phyloP scores from a whole-genome alignment of 2,113 vertebrate genomes.

The Microtus ochrogaster region DNA sequence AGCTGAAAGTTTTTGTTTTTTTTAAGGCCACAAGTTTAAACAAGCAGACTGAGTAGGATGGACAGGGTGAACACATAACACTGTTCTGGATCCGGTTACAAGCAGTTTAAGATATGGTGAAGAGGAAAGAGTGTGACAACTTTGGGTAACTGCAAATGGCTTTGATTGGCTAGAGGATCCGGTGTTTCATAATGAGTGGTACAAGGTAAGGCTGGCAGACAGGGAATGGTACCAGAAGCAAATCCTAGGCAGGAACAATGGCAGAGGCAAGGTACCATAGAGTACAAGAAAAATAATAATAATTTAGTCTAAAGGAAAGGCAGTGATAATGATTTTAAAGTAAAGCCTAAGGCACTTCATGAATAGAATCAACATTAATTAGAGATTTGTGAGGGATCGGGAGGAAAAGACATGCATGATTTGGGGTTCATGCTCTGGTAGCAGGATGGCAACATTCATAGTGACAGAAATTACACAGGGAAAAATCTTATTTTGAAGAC shows the following conservation, averaged over 20 bases:
- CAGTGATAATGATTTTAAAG: not conserved
- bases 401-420: not conserved
- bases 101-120: not conserved
- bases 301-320: not conserved
- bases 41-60: not conserved
- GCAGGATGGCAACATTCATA: not conserved
- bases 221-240: not conserved
- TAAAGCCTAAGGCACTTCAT: not conserved
- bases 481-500: not conserved
- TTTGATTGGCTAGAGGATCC: not conserved
- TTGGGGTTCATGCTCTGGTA: not conserved
- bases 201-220: not conserved
- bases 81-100: not conserved
- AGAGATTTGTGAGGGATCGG: not conserved
- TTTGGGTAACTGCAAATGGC: not conserved
- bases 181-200: not conserved
- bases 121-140: not conserved
- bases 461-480: not conserved
- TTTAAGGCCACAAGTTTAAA: constrained; percentile 30
- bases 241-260: not conserved
- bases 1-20: not conserved
- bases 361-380: not conserved
- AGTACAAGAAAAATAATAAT: not conserved
- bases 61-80: not conserved
- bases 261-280: not conserved